Evolutionary conservation across 2,113 vertebrate genomes (phyloP), one percentile per base, ranked within the genome.

Genomic region (Daphoenositta chrysoptera): DNA sequence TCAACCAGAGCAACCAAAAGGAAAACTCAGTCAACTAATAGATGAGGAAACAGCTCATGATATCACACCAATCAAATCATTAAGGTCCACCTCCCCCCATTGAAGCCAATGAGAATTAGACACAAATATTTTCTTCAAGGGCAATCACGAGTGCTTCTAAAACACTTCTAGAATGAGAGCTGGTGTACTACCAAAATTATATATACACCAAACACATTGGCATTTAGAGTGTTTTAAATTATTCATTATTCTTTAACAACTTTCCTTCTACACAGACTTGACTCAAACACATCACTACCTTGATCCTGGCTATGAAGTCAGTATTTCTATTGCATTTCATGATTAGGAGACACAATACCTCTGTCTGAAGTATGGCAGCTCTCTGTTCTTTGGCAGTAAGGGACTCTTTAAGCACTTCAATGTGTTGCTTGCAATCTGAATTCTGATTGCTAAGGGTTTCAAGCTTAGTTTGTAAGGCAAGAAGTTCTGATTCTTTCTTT

Each of bases 381-480:
- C 99, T 99, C 98, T 99, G 99, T 98, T 99, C 99, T 98, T 99
- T 99, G 98, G 99, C 99, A 98, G 99, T 99, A 98, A 99, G 99
- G 42, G 99, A 99, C 98, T 99, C 99, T 98, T 99, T 99, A 96
- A 99, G 99, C 98, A 99, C 99, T 98, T 99, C 99, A 54, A 99
- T 99, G 98, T 99, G 99, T 98, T 99, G 99, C 97, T 99, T 99
- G 98, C 99, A 99, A 98, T 99, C 99, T 33, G 99, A 99, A 98
- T 99, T 99, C 97, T 99, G 99, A 98, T 99, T 99, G 98, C 99
- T 99, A 96, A 99, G 98, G 70, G 99, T 99, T 98, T 99, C 99
- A 93, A 99, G 99, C 97, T 99, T 99, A 63, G 99, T 99, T 98
- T 99, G 99, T 98, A 99, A 98, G 98, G 99, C 99, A 97, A 99